A percentile compares a stretch with the other conserved stretches of the same genome.
phyloP scores from a whole-genome alignment of 2,888 invertebrate genomes.

The Dryobota labecula region DNA sequence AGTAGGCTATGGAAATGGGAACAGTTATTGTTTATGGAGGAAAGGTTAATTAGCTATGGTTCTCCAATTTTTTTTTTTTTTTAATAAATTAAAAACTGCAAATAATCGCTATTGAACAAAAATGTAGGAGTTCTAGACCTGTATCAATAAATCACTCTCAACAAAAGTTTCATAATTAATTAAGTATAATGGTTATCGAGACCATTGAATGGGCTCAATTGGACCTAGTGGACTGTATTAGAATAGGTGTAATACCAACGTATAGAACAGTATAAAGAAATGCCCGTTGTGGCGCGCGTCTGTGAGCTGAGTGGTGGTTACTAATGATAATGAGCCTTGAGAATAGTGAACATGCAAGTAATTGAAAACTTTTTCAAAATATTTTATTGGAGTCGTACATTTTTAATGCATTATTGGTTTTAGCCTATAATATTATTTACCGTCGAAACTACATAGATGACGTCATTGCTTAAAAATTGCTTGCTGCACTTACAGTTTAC shows the following conservation, averaged over 20 bases:
- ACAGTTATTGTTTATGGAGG: slow-evolving; percentile 36
- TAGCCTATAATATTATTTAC: background rate
- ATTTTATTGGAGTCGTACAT: background rate
- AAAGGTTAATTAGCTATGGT: background rate
- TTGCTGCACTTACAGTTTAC: too few relatives aligned
- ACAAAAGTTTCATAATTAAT: background rate
- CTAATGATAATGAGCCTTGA: background rate
- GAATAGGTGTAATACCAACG: too few relatives aligned
- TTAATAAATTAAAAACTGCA: too few relatives aligned
- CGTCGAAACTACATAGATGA: background rate
- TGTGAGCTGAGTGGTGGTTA: too few relatives aligned
- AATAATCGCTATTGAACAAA: background rate
- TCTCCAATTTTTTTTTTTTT: background rate
- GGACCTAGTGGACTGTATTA: too few relatives aligned
- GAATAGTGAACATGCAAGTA: background rate
- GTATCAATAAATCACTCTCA: slow-evolving; percentile 22
- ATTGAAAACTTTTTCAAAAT: background rate
- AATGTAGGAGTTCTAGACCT: slow-evolving; percentile 1
- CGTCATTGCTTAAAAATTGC: background rate
- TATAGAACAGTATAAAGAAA: too few relatives aligned
- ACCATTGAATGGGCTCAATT: too few relatives aligned
- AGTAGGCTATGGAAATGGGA: slow-evolving; percentile 47
- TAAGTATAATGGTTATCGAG: background rate
- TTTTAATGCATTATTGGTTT: background rate
- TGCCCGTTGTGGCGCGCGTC: too few relatives aligned